Percentiles rank a stretch among this genome's conserved stretches.
phyloP scores from a whole-genome alignment of 1,140 invertebrate genomes.

The Calephelis virginiensis region DNA sequence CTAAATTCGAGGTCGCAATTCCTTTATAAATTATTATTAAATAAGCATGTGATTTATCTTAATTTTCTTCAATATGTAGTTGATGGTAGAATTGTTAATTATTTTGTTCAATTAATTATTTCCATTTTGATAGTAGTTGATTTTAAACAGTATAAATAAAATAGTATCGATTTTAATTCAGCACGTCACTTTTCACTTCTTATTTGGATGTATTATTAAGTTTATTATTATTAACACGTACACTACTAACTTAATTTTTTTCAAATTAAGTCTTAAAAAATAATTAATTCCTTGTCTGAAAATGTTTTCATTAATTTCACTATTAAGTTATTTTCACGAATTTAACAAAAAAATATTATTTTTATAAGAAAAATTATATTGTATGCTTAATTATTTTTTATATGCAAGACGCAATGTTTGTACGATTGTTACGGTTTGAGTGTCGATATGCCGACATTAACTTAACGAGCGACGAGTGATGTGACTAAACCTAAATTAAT shows the following conservation, averaged over 20 bases:
- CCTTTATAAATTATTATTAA: not conserved
- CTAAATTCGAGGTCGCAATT: not conserved
- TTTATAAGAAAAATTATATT: not conserved
- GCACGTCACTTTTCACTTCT: too few species aligned
- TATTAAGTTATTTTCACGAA: not conserved
- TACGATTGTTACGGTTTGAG: slow-evolving; percentile 2
- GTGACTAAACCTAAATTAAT: slow-evolving; percentile 7
- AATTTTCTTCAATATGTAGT: not conserved
- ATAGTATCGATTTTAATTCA: too few species aligned
- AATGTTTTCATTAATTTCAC: too few species aligned
- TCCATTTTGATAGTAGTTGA: too few species aligned
- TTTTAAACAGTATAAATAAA: too few species aligned
- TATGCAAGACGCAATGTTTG: not conserved
- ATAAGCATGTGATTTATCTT: not conserved
- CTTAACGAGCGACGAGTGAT: slow-evolving; percentile 6
- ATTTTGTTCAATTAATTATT: too few species aligned
- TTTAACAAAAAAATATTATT: not conserved
- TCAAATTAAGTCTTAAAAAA: too few species aligned
- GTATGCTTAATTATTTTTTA: not conserved
- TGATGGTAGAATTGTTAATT: too few species aligned
- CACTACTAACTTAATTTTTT: too few species aligned
- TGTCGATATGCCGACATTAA: slow-evolving; percentile 3
- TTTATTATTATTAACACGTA: too few species aligned
- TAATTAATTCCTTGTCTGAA: too few species aligned
- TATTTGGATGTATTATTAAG: too few species aligned